Evolutionary conservation across 2,113 vertebrate genomes (phyloP).

Genomic region (Corythornis cristatus): DNA sequence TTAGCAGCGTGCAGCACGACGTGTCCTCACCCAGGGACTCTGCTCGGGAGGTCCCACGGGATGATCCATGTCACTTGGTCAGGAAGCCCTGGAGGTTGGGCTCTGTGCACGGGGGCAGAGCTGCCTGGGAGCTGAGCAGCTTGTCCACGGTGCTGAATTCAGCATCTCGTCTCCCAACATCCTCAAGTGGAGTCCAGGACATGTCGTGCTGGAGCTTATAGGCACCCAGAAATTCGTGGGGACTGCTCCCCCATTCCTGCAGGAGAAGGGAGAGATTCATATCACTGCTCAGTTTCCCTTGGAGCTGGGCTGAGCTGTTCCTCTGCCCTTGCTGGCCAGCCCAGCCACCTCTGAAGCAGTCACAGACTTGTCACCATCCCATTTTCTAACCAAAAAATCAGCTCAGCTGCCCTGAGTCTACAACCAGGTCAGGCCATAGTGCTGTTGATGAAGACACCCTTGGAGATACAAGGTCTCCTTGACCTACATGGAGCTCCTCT

Average conservation of each 20-base stretch:
- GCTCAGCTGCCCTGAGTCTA: neutral
- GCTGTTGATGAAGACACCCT: neutral
- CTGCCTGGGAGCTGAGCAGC: conserved; percentile 82
- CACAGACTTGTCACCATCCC: neutral
- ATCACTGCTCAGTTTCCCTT: neutral
- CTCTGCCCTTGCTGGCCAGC: neutral
- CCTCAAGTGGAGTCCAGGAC: conserved; percentile 90
- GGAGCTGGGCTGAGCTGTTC: neutral
- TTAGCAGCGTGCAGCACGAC: accelerated
- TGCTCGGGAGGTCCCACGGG: neutral
- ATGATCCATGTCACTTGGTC: conserved; percentile 59
- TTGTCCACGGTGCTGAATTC: conserved; percentile 86
- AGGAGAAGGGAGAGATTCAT: conserved; percentile 30
- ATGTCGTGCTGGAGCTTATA: conserved; percentile 95
- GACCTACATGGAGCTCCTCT: neutral
- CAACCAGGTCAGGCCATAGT: neutral
- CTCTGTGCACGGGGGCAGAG: conserved; percentile 70
- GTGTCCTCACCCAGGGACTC: neutral
- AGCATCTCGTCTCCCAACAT: conserved; percentile 84
- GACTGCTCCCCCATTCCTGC: conserved; percentile 92
- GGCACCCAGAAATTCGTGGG: conserved; percentile 88
- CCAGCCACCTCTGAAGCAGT: neutral
- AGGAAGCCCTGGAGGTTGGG: conserved; percentile 83
- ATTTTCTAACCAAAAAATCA: neutral
- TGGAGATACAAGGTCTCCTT: neutral